These are phyloP conservation scores for Dendrolimus punctatus DNA, from an alignment of 1,140 invertebrate species.

Conservation along the genomic window DNA sequence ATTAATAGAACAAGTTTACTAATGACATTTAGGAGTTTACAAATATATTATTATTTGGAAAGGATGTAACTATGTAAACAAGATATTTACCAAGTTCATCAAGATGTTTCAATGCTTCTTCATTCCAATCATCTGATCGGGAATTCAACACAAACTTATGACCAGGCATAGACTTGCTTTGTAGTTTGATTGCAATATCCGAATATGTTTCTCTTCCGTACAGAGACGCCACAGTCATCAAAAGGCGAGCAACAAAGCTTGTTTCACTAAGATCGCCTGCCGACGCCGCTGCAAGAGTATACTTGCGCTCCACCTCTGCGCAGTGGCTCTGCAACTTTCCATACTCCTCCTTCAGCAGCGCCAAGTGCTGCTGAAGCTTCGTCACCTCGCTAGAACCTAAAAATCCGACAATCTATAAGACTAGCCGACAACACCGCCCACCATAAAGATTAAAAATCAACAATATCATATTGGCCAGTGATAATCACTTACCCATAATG, in stretches of 20 bases:
- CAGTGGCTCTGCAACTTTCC: constrained; percentile 89
- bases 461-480: constrained; percentile 13
- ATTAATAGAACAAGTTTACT: too few species aligned
- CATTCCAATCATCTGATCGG: constrained; percentile 88
- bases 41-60: too few species aligned
- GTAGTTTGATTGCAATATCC: constrained; percentile 82
- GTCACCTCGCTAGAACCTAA: constrained; percentile 73
- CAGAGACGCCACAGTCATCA: constrained; percentile 85
- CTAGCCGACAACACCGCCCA: constrained; percentile 52
- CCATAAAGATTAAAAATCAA: constrained; percentile 31
- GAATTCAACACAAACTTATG: constrained; percentile 94
- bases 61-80: background rate
- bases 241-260: constrained; percentile 86
- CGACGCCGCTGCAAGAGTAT: constrained; percentile 79
- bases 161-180: constrained; percentile 80
- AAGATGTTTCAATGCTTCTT: constrained; percentile 76
- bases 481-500: constrained; percentile 53
- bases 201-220: constrained; percentile 87
- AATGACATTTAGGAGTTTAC: too few species aligned
- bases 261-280: constrained; percentile 72
- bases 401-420: constrained; percentile 30
- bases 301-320: constrained; percentile 87
- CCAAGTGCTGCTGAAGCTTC: constrained; percentile 90
- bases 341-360: constrained; percentile 91
- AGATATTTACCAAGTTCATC: constrained; percentile 77